A percentile compares a stretch with the other conserved stretches of the same genome.
Conservation (phyloP, 2,888 invertebrate species). For the Nysson spinosus region DNA sequence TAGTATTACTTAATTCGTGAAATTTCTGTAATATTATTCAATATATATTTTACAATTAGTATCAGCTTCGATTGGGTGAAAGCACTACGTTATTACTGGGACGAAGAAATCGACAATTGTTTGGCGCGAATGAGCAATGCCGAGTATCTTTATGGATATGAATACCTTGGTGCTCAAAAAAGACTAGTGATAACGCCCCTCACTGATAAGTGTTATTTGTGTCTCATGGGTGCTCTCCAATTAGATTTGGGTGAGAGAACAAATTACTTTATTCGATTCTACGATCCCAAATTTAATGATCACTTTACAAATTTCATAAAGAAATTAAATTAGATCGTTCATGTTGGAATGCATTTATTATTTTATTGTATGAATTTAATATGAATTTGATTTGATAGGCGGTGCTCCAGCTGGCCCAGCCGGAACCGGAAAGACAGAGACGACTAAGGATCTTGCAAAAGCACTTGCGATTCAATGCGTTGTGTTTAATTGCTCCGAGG, state of each 20-base stretch:
- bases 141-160: slow-evolving; percentile 90
- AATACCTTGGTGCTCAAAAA: slow-evolving; percentile 92
- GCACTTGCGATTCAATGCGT: slow-evolving; percentile 93
- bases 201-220: slow-evolving; percentile 92
- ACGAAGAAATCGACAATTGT: slow-evolving; percentile 86
- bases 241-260: slow-evolving; percentile 83
- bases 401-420: slow-evolving; percentile 94
- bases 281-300: neutral
- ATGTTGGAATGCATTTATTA: too few species aligned
- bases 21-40: too few species aligned
- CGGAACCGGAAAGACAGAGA: slow-evolving; percentile 94
- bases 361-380: too few species aligned
- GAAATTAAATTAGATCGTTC: too few species aligned
- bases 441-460: slow-evolving; percentile 93
- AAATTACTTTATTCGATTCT: neutral
- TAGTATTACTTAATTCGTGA: too few species aligned
- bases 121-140: slow-evolving; percentile 92
- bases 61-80: slow-evolving; percentile 92
- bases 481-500: slow-evolving; percentile 95
- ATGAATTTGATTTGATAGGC: slow-evolving; percentile 80
- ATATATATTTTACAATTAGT: slow-evolving; percentile 74
- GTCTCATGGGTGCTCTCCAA: slow-evolving; percentile 93
- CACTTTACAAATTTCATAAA: too few species aligned
- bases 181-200: slow-evolving; percentile 93
- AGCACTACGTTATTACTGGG: slow-evolving; percentile 94